phyloP scores from a whole-genome alignment of 2,888 invertebrate genomes.

The Conistra vaccinii region DNA sequence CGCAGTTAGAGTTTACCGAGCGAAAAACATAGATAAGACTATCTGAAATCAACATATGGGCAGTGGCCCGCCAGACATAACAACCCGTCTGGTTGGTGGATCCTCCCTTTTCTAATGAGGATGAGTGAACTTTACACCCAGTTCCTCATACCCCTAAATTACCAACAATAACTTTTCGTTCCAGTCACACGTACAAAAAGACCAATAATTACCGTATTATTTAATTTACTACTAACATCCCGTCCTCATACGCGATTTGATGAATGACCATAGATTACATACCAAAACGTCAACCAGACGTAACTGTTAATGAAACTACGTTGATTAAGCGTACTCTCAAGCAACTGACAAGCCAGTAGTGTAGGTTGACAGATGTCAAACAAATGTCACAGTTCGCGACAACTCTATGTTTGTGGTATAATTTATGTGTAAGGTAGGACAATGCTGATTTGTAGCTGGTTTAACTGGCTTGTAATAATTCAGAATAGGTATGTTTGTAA shows the following conservation, averaged over 20 bases:
- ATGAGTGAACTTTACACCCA: too few relatives aligned
- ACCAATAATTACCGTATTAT: background rate
- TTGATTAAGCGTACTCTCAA: conserved; percentile 51
- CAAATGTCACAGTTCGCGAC: conserved; percentile 51
- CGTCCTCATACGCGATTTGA: conserved; percentile 5
- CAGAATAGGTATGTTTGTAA: background rate
- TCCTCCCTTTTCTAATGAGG: too few relatives aligned
- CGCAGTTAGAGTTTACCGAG: too few relatives aligned
- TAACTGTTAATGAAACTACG: conserved; percentile 51
- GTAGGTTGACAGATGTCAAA: conserved; percentile 60
- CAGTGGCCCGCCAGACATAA: too few relatives aligned
- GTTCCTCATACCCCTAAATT: too few relatives aligned
- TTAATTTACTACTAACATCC: background rate
- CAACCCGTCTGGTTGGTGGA: too few relatives aligned
- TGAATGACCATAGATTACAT: conserved; percentile 42
- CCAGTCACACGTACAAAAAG: background rate
- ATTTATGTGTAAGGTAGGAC: conserved; percentile 46
- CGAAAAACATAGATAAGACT: too few relatives aligned
- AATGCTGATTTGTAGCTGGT: conserved; percentile 43
- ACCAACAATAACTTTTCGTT: background rate
- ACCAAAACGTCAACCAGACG: conserved; percentile 50
- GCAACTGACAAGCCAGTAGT: conserved; percentile 41
- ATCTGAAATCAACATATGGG: too few relatives aligned
- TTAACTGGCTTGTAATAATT: conserved; percentile 10
- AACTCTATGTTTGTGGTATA: conserved; percentile 50